Base-by-base conservation (phyloP, 2,797 vertebrate genomes). In the Tauraco hartlaubi region DNA sequence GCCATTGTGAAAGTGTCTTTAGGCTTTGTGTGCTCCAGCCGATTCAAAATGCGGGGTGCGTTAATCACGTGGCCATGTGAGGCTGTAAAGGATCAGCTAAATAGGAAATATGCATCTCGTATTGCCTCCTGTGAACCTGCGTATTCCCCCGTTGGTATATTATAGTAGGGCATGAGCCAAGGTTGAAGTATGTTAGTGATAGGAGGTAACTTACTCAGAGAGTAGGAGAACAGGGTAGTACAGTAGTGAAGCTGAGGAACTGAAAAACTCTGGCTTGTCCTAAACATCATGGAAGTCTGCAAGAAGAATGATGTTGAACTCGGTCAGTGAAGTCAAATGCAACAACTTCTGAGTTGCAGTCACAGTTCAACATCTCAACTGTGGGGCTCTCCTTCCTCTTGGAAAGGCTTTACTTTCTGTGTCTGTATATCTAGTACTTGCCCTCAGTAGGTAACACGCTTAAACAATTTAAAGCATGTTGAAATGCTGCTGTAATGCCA, bases 301-400 rank as follows among this genome's bases (percentile, higher is more conserved):
- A 77, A 62, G 75, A 11, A 58, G 17, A 33, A 10, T 12, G 10
- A 5, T 0, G 0, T 9, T 46, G 41, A 76, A 49, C 9, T 7
- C 25, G 9, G 29, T 25, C 23, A 28, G 21, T 28, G 14, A 91
- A 85, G 44, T 21, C 19, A 78, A 64, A 46, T 31, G 49, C 44
- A 52, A 3, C 25, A 23, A 21, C 12, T 91, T 29, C 20, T 48
- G 29, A 21, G 5, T 11, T 56, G 55, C 35, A 69, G 39, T 44
- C 33, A 16, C 11, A 31, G 21, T 22, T 62, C 29, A n/a, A 6
- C n/a, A n/a, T 35, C 33, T 74, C 26, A 19, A 15, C 46, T 18
- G 5, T 29, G 43, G 12, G 31, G 13, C 15, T 61, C 23, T 28
- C 44, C 41, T 52, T 52, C 33, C 35, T 28, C 28, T 26, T 37